These are phyloP conservation scores for Hetaerina americana DNA, from an alignment of 1,140 invertebrate genomes.

Conservation along the genomic window DNA sequence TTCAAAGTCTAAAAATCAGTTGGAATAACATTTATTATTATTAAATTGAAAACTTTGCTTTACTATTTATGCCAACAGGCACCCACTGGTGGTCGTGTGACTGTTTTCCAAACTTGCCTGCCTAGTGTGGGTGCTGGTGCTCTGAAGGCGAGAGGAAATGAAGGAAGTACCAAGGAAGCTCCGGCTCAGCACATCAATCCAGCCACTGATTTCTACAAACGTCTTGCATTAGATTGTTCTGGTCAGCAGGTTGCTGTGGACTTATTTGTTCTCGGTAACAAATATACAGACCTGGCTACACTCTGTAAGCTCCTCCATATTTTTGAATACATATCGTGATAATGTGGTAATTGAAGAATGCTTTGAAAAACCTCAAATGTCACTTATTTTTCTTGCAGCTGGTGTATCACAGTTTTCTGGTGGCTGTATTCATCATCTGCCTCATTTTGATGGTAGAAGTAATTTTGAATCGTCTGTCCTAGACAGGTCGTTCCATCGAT, in stretches of 20 bases:
- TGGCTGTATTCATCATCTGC: conserved; percentile 87
- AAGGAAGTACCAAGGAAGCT: conserved; percentile 61
- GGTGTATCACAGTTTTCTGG: conserved; percentile 92
- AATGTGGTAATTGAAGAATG: too few relatives aligned
- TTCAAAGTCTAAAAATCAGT: too few relatives aligned
- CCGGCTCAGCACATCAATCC: conserved; percentile 68
- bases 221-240: conserved; percentile 89
- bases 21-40: too few relatives aligned
- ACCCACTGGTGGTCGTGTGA: conserved; percentile 86
- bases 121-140: conserved; percentile 85
- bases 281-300: conserved; percentile 89
- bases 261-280: conserved; percentile 83
- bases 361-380: too few relatives aligned
- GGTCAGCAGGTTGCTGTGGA: conserved; percentile 94
- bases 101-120: conserved; percentile 83
- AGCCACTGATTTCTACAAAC: conserved; percentile 96
- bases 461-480: conserved; percentile 58
- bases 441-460: conserved; percentile 67
- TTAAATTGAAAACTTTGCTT: conserved; percentile 2
- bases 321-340: too few relatives aligned
- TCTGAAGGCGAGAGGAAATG: conserved; percentile 71
- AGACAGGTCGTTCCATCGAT: conserved; percentile 66
- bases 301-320: conserved; percentile 50
- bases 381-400: conserved; percentile 34
- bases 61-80: conserved; percentile 35